A percentile compares a stretch with the other conserved stretches of the same genome.
These are phyloP conservation scores for Acanthaster planci DNA, from an alignment of 35 echinoderm and acorn worm genomes.

Conservation along the genomic window DNA sequence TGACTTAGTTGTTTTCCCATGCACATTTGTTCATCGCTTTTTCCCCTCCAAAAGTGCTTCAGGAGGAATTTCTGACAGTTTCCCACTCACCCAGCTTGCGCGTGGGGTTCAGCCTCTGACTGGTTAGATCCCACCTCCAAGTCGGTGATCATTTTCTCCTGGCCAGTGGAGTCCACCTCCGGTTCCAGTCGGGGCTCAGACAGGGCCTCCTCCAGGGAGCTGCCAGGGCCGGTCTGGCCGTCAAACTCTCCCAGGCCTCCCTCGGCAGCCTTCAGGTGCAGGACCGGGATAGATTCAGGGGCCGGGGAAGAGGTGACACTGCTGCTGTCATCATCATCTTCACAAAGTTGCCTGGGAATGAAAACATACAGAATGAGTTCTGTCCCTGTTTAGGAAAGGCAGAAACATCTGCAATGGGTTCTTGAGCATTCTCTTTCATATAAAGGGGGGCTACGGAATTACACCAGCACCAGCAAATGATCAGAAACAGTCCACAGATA, in stretches of 20 bases:
- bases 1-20: too few relatives aligned
- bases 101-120: not conserved
- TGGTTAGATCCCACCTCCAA: not conserved
- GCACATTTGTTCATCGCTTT: too few relatives aligned
- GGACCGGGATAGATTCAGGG: not conserved
- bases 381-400: too few relatives aligned
- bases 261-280: not conserved
- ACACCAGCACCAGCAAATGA: not conserved
- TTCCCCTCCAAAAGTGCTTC: too few relatives aligned
- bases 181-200: not conserved
- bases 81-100: not conserved
- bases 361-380: too few relatives aligned
- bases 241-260: conserved; percentile 6
- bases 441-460: not conserved
- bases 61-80: too few relatives aligned
- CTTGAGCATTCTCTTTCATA: not conserved
- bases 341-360: not conserved
- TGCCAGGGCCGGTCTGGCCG: not conserved
- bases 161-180: not conserved
- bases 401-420: not conserved
- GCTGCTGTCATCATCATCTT: conserved; percentile 19
- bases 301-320: conserved; percentile 17
- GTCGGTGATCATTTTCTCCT: conserved; percentile 15
- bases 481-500: too few relatives aligned
- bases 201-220: not conserved